Evolutionary conservation across 2,888 invertebrate genomes (phyloP).

Genomic region (Biston stratarius): DNA sequence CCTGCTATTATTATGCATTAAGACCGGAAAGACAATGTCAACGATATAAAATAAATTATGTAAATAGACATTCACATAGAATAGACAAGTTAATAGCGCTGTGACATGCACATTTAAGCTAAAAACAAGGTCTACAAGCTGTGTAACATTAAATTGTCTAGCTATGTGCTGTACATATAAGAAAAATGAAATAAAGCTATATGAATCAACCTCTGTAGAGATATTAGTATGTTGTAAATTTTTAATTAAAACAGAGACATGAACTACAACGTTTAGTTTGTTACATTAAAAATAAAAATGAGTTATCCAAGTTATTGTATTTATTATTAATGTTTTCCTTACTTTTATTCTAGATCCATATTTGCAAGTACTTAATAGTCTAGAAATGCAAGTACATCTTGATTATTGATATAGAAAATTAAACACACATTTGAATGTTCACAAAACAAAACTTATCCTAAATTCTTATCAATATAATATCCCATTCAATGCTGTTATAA

Average conservation of each 20-base stretch:
- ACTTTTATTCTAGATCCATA: not conserved
- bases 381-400: not conserved
- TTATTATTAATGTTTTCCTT: not conserved
- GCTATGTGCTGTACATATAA: too few species aligned
- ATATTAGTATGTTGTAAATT: too few species aligned
- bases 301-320: not conserved
- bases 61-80: not conserved
- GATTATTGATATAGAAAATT: not conserved
- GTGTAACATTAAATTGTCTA: too few species aligned
- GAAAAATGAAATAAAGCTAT: too few species aligned
- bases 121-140: too few species aligned
- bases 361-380: not conserved
- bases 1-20: too few species aligned
- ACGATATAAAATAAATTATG: not conserved
- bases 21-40: too few species aligned
- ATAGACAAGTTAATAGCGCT: too few species aligned
- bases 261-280: not conserved
- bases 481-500: constrained; percentile 23
- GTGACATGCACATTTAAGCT: not conserved
- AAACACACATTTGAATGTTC: constrained; percentile 2
- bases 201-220: too few species aligned
- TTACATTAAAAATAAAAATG: not conserved
- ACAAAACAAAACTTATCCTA: constrained; percentile 2
- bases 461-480: constrained; percentile 11
- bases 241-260: too few species aligned